Conservation (phyloP, 2,797 vertebrate genomes). For the Eidolon dupreanum region DNA sequence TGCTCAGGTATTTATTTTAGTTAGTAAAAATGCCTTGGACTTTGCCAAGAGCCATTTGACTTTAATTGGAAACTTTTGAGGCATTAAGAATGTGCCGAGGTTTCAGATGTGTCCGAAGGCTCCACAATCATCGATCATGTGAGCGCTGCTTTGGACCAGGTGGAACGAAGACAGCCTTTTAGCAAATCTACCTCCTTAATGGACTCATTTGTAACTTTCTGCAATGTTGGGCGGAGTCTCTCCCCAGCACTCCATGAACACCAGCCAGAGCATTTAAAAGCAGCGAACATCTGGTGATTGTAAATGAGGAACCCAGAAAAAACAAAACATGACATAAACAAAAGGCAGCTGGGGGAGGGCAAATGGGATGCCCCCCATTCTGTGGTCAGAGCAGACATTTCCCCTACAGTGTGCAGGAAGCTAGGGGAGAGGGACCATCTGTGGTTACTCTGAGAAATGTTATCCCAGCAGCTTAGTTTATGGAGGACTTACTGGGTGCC, state of each 20-base stretch:
- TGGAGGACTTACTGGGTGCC: neutral
- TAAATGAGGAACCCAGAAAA: constrained; percentile 63
- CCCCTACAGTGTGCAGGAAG: neutral
- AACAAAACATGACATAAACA: constrained; percentile 62
- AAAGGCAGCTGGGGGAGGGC: neutral
- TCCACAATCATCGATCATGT: constrained; percentile 84
- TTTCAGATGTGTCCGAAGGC: constrained; percentile 82
- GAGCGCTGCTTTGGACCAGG: constrained; percentile 83
- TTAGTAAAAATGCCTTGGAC: constrained; percentile 79
- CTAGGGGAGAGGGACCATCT: constrained; percentile 22
- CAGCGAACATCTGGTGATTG: constrained; percentile 81
- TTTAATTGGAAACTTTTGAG: constrained; percentile 82
- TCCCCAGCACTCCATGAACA: constrained; percentile 70
- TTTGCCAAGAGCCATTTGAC: constrained; percentile 83
- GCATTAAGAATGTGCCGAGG: constrained; percentile 75
- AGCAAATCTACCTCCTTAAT: constrained; percentile 84
- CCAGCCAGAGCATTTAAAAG: constrained; percentile 76
- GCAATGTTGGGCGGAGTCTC: constrained; percentile 67
- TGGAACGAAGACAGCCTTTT: constrained; percentile 82
- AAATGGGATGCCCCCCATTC: neutral
- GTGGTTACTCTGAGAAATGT: neutral
- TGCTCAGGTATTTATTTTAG: constrained; percentile 76
- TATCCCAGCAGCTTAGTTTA: neutral
- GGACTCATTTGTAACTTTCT: constrained; percentile 85
- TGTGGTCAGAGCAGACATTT: neutral